Evolutionary conservation across 2,113 vertebrate species (phyloP).

Genomic region (Synodontis membranacea): DNA sequence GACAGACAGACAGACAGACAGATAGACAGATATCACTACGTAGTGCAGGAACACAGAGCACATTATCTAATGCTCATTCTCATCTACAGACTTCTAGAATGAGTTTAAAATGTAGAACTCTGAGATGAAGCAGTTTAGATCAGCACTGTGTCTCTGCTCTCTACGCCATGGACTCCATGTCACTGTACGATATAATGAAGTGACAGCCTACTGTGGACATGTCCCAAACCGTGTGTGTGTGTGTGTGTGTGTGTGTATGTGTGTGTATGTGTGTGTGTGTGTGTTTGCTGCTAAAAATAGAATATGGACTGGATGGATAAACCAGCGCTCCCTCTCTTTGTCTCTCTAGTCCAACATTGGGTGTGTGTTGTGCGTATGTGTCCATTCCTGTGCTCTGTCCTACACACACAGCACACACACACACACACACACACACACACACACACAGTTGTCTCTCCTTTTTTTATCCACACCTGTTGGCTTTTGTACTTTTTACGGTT

Average conservation of each 20-base stretch:
- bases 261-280: neutral
- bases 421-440: neutral
- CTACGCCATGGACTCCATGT: neutral
- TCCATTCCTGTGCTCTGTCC: neutral
- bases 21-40: neutral
- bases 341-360: neutral
- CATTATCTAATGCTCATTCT: neutral
- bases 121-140: neutral
- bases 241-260: neutral
- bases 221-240: neutral
- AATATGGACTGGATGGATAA: neutral
- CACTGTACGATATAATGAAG: neutral
- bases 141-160: neutral
- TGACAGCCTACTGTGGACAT: neutral
- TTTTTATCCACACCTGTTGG: conserved; percentile 46
- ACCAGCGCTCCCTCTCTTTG: conserved; percentile 2
- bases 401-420: too few species aligned
- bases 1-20: neutral
- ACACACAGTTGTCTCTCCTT: neutral
- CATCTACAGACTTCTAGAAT: neutral
- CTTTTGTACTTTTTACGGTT: conserved; percentile 28
- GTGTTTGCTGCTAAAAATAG: neutral
- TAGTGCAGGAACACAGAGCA: too few species aligned
- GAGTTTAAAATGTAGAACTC: neutral
- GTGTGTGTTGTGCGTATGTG: conserved; percentile 17